phyloP scores from a whole-genome alignment of 2,888 invertebrate genomes.

The Metacarcinus magister region DNA sequence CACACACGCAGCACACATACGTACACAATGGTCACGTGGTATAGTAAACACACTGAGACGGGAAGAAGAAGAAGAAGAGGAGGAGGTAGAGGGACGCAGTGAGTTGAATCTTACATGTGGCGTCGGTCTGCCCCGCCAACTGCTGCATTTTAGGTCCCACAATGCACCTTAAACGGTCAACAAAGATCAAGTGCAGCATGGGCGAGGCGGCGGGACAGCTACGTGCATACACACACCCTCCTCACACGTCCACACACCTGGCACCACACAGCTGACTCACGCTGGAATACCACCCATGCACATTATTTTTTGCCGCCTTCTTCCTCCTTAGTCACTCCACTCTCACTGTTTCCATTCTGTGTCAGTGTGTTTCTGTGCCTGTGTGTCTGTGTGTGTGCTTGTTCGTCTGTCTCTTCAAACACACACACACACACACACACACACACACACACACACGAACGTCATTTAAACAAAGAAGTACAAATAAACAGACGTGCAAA shows the following conservation, averaged over 20 bases:
- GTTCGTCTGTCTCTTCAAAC: background rate
- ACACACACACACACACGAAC: no score
- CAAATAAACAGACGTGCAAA: no score
- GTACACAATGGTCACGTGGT: background rate
- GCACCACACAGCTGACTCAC: conserved; percentile 12
- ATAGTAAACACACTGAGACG: no score
- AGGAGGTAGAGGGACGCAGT: background rate
- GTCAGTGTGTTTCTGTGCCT: background rate
- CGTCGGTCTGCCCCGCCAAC: background rate
- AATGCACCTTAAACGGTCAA: conserved; percentile 8
- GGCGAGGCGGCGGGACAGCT: background rate
- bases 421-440: no score
- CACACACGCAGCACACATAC: background rate
- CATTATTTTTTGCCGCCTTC: background rate
- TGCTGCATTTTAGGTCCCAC: background rate
- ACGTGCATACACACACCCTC: background rate
- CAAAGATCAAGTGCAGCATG: background rate
- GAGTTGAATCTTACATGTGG: background rate
- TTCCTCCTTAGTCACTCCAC: background rate
- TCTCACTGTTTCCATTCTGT: background rate
- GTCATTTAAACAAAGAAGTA: no score
- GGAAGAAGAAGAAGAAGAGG: background rate
- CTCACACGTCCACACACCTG: background rate
- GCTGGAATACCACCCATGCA: background rate
- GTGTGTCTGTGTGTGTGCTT: background rate